Evolutionary conservation across 2,113 vertebrate genomes (phyloP).

Genomic region (Corapipo altera): DNA sequence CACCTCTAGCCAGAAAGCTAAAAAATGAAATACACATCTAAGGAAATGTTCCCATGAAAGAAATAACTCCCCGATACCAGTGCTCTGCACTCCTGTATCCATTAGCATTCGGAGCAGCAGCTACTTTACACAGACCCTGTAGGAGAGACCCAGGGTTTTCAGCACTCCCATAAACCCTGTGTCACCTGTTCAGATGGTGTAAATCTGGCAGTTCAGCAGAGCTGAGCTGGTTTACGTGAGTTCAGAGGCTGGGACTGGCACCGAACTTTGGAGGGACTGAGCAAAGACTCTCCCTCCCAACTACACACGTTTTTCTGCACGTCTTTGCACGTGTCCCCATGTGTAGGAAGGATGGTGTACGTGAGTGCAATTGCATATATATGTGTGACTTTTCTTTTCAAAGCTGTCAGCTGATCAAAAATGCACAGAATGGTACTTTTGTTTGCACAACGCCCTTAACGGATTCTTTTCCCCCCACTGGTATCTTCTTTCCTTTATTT

Average conservation of each 20-base stretch:
- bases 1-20: constrained; percentile 12
- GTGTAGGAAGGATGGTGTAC: not conserved
- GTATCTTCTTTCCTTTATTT: not conserved
- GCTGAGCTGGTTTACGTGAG: not conserved
- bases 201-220: not conserved
- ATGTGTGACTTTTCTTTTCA: not conserved
- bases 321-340: accelerated
- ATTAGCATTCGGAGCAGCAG: constrained; percentile 18
- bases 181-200: not conserved
- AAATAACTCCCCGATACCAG: not conserved
- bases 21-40: constrained; percentile 44
- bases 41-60: constrained; percentile 46
- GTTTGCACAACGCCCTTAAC: constrained; percentile 53
- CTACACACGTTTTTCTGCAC: accelerated
- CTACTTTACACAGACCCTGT: not conserved
- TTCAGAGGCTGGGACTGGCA: not conserved
- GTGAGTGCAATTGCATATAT: not conserved
- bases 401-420: not conserved
- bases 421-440: constrained; percentile 16
- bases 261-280: not conserved
- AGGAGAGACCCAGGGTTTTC: not conserved
- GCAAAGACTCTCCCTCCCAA: accelerated
- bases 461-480: not conserved
- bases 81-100: not conserved
- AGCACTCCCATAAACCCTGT: not conserved